Evolutionary conservation across 2,888 invertebrate species (phyloP), one percentile per base, ranked within the genome.

Genomic region (Tetranychus truncatus): DNA sequence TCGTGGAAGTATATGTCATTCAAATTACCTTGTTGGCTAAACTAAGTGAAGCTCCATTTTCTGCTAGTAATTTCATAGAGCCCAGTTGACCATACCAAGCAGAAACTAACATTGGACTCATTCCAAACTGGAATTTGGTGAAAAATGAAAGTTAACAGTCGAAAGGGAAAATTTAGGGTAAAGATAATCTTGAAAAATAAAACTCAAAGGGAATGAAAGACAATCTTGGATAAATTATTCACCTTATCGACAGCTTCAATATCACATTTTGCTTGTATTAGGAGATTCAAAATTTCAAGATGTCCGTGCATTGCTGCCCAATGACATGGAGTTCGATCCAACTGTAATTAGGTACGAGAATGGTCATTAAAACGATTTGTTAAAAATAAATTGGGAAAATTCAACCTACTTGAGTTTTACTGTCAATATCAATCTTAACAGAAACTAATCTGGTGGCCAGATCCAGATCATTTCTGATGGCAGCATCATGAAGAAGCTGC

Each of bases 271-370:
- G 80, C 80, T n/a, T 81, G 80, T 45, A 83, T 78, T 21, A 83
- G 79, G 20, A 81, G 77, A 76, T 81, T 81, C 72, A 82, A 79
- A 45, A 82, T 80, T 74, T 81, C 81, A 24, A 81, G 75, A 77
- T 83, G 81, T 18, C 82, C 83, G 77, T 82, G 82, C 73, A 82
- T 82, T 72, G 82, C 81, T n/a, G 83, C 83, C 82, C 82, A 83
- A 77, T 83, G 83, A 6, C 82, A 79, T 3, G 83, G 82, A 20
- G 83, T 82, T 74, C 83, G 79, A 77, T 83, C 83, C 76, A 83
- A 65, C 79, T 79, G 69, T 71, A 34, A 34, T 34, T 34, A 6
- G 24, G 45, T 46, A n/a, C 71, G n/a, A 45, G 65, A 46, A 8
- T 45, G 71, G 66, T 66, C 6, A 20, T 34, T 71, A 21, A 46